Evolutionary conservation across 2,888 invertebrate species (phyloP), one percentile per base, ranked within the genome.

Genomic region (Helleia helle): DNA sequence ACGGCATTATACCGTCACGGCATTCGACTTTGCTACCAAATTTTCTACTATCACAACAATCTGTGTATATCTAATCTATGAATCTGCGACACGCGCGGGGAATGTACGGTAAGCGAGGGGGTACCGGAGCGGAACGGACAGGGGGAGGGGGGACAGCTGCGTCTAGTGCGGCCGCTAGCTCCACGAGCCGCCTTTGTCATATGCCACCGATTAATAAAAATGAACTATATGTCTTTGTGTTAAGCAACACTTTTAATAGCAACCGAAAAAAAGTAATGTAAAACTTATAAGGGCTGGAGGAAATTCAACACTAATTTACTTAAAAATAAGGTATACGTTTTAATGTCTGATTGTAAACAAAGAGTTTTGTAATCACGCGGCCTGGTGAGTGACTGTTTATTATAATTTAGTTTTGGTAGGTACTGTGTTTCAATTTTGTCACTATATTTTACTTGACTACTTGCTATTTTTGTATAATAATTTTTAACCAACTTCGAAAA

Each of bases 21-120:
- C n/a, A n/a, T n/a, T n/a, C 6, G 5, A 1, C 9, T 28, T 8
- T 30, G 14, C 4, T 30, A 1, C 1, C 17, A 6, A 1, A 36
- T 12, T 25, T 13, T 14, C 14, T 36, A 2, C 26, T 26, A 9
- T 9, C 5, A 5, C 9, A 3, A 12, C 12, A 1, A 9, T 29
- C 12, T 46, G 43, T 46, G 40, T 28, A 11, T 38, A 6, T 30
- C 13, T 63, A 54, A 8, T 76, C 69, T 70, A 55, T 75, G 74
- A 28, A 34, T 46, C 49, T 75, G 76, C 76, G 81, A 76, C 79
- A 77, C 72, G 74, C 74, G 77, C 72, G 77, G 76, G 74, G 72
- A 29, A 38, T 41, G 47, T 36, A 49, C 48, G 60, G 58, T 47
- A 52, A 53, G 42, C 45, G 57, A 45, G 54, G 50, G 46, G 29